Base-by-base conservation (phyloP, 2,888 invertebrate species). In the Aphelenchoides bicaudatus region DNA sequence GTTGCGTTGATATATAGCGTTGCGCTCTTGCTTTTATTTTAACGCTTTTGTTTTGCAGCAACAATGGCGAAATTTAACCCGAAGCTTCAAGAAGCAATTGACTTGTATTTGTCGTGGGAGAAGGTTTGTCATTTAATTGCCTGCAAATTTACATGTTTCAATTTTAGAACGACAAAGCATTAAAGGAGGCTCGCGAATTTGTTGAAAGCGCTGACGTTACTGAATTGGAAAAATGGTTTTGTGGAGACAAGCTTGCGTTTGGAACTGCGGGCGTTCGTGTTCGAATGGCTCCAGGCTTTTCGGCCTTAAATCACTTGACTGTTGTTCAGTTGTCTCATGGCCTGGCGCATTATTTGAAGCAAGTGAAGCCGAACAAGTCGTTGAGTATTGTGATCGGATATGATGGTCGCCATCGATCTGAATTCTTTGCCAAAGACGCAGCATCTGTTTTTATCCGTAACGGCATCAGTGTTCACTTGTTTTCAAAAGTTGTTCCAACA, bases 221-320 rank as follows among this genome's bases (percentile, higher is more conserved):
- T 3, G 80, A 76, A 38, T 71, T 82, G 39, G 65, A 70, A 58
- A 74, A 74, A 39, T 55, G 80, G 2, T 71, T 83, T 62, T 60
- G 71, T 13, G 70, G 74, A 4, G 69, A 3, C 19, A 43, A 81
- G 39, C 79, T 83, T 70, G 79, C 80, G 43, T 82, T 82, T 75
- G 82, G 82, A 61, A 82, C 82, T n/a, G 82, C 82, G 65, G 84
- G 96, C 0, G 83, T 98, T 30, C 85, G 98, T 64, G 91, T 88
- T 0, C 84, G 84, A 65, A 96, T 98, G 96, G 88, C 87, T 19
- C 88, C 91, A 16, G 98, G 98, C 0, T 93, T 88, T 80, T 86
- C 86, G 66, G 87, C 88, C 64, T 90, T 98, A 89, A 99, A 99
- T 80, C 96, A 98, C 80, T 84, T 99, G 43, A 89, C 93, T 0